A percentile compares a stretch with the other conserved stretches of the same genome.
Conservation (phyloP, 2,888 invertebrate species). For the Emesis russula region DNA sequence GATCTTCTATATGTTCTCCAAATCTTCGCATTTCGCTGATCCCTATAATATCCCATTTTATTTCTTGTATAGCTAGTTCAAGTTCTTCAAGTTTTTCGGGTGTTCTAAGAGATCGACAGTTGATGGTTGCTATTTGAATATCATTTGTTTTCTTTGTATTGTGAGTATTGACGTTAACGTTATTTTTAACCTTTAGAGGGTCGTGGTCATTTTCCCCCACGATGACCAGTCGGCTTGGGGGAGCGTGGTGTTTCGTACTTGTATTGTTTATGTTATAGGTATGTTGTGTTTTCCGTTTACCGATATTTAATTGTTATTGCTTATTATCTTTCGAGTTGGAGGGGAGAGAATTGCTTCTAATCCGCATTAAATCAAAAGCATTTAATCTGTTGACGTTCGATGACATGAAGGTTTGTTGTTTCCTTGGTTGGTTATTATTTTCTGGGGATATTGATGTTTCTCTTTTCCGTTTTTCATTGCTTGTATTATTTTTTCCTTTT, state of each 20-base stretch:
- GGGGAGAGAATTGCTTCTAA: neutral
- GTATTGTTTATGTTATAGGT: neutral
- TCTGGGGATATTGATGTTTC: too few species aligned
- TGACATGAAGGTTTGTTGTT: too few species aligned
- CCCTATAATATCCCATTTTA: neutral
- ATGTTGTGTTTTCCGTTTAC: constrained; percentile 1
- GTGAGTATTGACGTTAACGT: neutral
- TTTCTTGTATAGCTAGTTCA: neutral
- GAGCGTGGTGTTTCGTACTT: neutral
- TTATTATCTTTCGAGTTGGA: neutral
- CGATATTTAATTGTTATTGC: constrained; percentile 4
- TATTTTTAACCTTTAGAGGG: neutral
- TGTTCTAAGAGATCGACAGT: neutral
- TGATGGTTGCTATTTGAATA: too few species aligned
- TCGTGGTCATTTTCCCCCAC: neutral
- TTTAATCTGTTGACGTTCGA: too few species aligned
- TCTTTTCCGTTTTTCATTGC: too few species aligned
- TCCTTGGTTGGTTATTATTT: too few species aligned
- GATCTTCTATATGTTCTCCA: too few species aligned
- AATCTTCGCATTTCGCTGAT: neutral
- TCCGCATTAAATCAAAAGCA: neutral
- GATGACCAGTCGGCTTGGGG: neutral
- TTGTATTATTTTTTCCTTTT: constrained; percentile 28
- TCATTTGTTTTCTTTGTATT: neutral
- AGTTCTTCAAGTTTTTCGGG: constrained; percentile 4